Evolutionary conservation across 1,140 invertebrate species (phyloP).

Genomic region (Drosophila ananassae): DNA sequence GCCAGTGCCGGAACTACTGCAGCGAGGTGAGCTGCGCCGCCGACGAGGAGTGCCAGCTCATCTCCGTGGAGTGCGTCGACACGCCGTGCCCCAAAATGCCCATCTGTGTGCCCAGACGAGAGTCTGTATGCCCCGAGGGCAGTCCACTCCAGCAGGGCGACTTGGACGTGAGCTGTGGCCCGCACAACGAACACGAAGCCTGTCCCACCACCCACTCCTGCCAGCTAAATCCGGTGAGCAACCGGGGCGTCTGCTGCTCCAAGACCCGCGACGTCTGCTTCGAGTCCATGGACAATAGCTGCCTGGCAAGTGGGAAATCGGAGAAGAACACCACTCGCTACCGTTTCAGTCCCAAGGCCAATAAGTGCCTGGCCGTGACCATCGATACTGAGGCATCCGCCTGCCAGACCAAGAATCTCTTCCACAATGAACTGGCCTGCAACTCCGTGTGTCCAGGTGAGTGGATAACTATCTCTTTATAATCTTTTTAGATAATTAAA

Average conservation of each 20-base stretch:
- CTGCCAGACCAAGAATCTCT: conserved; percentile 95
- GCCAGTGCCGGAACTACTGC: conserved; percentile 92
- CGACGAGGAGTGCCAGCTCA: conserved; percentile 88
- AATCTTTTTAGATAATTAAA: neutral
- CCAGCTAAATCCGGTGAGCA: conserved; percentile 91
- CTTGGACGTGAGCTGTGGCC: conserved; percentile 89
- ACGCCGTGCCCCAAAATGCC: conserved; percentile 90
- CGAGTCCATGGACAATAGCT: conserved; percentile 88
- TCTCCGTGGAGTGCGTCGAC: conserved; percentile 85
- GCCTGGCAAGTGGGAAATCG: conserved; percentile 83
- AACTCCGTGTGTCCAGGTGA: conserved; percentile 91
- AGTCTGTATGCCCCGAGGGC: conserved; percentile 89
- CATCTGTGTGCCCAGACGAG: conserved; percentile 90
- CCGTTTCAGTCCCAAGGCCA: conserved; percentile 91
- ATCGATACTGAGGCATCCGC: conserved; percentile 87
- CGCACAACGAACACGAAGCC: conserved; percentile 86
- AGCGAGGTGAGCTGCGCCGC: conserved; percentile 89
- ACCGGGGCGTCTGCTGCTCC: conserved; percentile 92
- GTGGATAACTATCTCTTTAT: neutral
- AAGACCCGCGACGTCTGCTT: conserved; percentile 94
- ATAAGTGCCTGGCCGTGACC: conserved; percentile 89
- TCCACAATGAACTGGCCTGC: conserved; percentile 92
- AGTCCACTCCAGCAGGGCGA: conserved; percentile 87
- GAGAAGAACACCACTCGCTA: conserved; percentile 87
- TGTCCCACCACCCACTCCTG: conserved; percentile 94